Percentiles rank a stretch among this genome's conserved stretches.
phyloP scores from a whole-genome alignment of 64 coral and sea anemone genomes.

The Stylophora pistillata region DNA sequence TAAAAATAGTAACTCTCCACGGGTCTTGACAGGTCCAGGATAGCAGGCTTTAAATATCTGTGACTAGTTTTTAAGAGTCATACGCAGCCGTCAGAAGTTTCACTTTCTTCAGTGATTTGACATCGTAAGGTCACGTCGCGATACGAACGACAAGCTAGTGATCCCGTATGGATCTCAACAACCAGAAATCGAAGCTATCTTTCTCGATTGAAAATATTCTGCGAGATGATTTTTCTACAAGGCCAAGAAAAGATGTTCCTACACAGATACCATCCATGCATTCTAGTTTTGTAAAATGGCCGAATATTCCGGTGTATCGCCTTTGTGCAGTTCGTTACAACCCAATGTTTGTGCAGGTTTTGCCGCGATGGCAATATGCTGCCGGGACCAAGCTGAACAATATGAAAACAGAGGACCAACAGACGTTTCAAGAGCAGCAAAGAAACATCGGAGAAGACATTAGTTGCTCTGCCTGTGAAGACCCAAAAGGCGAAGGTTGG shows the following conservation, averaged over 20 bases:
- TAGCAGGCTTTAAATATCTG: not conserved
- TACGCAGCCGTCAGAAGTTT: not conserved
- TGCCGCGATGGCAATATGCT: not conserved
- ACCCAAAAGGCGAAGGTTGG: too few relatives aligned
- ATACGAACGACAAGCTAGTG: too few relatives aligned
- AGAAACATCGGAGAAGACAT: too few relatives aligned
- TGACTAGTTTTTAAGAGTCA: not conserved
- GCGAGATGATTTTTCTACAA: constrained; percentile 26
- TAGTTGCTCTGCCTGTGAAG: too few relatives aligned
- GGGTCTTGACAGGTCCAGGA: not conserved
- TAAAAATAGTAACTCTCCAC: not conserved
- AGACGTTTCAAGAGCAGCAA: too few relatives aligned
- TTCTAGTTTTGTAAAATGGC: not conserved
- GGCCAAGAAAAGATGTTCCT: not conserved
- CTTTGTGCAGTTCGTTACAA: not conserved
- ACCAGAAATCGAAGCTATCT: constrained; percentile 10
- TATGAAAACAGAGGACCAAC: too few relatives aligned
- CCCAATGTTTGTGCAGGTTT: not conserved
- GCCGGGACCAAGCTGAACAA: too few relatives aligned
- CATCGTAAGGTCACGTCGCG: not conserved
- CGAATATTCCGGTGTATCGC: not conserved
- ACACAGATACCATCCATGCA: not conserved
- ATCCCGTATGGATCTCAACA: not conserved
- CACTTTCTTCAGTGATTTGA: not conserved
- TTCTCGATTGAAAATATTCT: constrained; percentile 50